Conservation (phyloP, 2,113 vertebrate genomes). For the Upupa epops region DNA sequence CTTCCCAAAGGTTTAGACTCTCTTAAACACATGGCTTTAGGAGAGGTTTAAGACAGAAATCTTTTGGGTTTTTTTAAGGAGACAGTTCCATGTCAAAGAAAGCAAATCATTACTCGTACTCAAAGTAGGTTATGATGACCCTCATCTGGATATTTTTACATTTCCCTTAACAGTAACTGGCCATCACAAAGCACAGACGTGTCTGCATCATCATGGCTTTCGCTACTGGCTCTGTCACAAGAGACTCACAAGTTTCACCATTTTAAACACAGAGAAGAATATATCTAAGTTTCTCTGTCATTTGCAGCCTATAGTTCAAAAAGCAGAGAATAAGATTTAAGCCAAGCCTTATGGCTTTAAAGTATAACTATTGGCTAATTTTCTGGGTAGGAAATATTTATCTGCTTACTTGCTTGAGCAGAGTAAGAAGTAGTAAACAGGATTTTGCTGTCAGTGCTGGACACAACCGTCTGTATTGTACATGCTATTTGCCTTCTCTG, state of each 20-base stretch:
- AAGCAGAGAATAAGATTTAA: neutral
- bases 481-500: neutral
- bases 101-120: neutral
- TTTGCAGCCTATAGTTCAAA: neutral
- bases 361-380: neutral
- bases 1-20: neutral
- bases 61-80: neutral
- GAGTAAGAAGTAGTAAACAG: neutral
- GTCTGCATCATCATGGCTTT: neutral
- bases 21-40: neutral
- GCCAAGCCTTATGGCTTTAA: neutral
- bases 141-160: neutral
- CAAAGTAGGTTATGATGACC: neutral
- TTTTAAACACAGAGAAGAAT: neutral
- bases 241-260: neutral
- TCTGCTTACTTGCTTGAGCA: neutral
- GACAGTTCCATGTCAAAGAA: neutral
- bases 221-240: neutral
- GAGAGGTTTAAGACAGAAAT: neutral
- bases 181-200: neutral
- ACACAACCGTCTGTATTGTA: neutral
- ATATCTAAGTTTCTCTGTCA: neutral
- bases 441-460: neutral
- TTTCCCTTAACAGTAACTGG: neutral
- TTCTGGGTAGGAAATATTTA: neutral